phyloP scores from a whole-genome alignment of 2,797 vertebrate genomes.

The Lutjanus argentimaculatus region DNA sequence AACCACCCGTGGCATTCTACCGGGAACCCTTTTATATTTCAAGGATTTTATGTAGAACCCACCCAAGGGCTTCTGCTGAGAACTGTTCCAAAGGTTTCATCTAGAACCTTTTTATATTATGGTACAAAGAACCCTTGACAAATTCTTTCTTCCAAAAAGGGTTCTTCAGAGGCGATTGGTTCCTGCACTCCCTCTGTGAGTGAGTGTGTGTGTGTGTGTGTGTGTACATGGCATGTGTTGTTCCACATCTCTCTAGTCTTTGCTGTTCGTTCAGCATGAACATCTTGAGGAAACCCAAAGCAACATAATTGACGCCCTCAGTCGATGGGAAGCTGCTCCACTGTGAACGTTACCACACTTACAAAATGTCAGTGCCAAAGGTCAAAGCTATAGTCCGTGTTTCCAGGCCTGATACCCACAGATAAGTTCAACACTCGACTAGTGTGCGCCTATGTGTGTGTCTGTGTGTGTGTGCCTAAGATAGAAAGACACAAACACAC shows the following conservation, averaged over 20 bases:
- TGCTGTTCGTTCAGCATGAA: constrained; percentile 20
- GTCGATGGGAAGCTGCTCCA: constrained; percentile 30
- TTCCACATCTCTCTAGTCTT: constrained; percentile 6
- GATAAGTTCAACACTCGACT: not conserved
- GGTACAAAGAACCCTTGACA: too few species aligned
- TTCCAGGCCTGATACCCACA: constrained; percentile 28
- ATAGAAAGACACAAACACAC: not conserved
- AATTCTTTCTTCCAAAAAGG: too few species aligned
- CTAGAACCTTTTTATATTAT: too few species aligned
- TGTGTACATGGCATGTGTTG: not conserved
- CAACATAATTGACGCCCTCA: constrained; percentile 55
- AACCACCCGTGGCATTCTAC: too few species aligned
- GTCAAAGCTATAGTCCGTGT: constrained; percentile 53
- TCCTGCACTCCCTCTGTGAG: not conserved
- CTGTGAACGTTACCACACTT: constrained; percentile 29
- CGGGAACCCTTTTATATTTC: too few species aligned
- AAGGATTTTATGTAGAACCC: too few species aligned
- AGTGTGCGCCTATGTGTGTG: not conserved
- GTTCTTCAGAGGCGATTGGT: too few species aligned
- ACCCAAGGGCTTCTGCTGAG: too few species aligned
- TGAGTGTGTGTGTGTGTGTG: too few species aligned
- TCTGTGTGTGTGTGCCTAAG: not conserved
- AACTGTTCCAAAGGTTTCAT: too few species aligned
- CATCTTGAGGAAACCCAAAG: constrained; percentile 41
- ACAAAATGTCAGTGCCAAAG: constrained; percentile 71